Evolutionary conservation across 2,113 vertebrate genomes (phyloP).

Genomic region (Fulica atra): DNA sequence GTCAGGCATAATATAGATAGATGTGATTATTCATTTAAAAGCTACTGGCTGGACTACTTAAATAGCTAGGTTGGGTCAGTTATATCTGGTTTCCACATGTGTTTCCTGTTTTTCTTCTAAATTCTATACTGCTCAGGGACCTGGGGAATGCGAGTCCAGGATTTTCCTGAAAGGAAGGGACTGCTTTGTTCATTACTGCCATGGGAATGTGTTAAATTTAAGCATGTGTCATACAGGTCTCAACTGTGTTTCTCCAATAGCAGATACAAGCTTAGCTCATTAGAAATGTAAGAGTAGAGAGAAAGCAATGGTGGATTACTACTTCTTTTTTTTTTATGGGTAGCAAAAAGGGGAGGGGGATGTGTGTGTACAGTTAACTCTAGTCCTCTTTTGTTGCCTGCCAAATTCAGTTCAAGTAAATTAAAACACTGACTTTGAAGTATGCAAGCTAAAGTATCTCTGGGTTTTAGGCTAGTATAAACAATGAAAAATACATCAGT

Average conservation of each 20-base stretch:
- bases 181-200: constrained; percentile 83
- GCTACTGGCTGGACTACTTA: constrained; percentile 47
- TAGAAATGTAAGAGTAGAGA: neutral
- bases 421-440: constrained; percentile 15
- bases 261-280: constrained; percentile 25
- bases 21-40: constrained; percentile 45
- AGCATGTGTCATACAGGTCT: constrained; percentile 57
- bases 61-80: constrained; percentile 59
- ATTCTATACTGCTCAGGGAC: constrained; percentile 65
- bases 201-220: constrained; percentile 84
- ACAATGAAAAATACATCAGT: constrained; percentile 26
- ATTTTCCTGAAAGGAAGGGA: constrained; percentile 84
- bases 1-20: constrained; percentile 29
- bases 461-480: neutral
- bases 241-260: constrained; percentile 42
- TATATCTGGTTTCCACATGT: constrained; percentile 82
- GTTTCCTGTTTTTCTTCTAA: constrained; percentile 92
- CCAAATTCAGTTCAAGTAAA: constrained; percentile 13
- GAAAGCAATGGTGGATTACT: neutral
- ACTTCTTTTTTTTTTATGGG: neutral
- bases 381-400: neutral
- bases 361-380: neutral
- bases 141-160: constrained; percentile 71
- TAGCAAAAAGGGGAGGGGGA: neutral
- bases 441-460: constrained; percentile 1